phyloP scores from a whole-genome alignment of 2,113 vertebrate species.

The Chlamydotis undulata region DNA sequence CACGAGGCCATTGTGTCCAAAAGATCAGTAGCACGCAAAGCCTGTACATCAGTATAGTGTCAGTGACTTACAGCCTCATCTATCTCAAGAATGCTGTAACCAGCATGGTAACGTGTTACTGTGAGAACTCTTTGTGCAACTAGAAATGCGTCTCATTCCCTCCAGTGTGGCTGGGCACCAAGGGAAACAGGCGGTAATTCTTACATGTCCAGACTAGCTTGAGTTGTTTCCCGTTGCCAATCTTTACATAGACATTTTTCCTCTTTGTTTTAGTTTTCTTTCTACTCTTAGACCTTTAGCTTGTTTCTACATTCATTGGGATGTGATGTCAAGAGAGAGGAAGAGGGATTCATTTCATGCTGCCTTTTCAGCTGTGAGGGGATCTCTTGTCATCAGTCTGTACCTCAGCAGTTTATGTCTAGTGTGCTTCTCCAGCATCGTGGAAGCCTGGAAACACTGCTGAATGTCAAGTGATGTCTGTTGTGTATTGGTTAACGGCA shows the following conservation, averaged over 20 bases:
- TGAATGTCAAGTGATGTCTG: background rate
- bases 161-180: background rate
- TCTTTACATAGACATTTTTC: background rate
- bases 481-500: background rate
- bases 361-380: background rate
- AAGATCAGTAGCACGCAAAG: background rate
- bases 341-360: background rate
- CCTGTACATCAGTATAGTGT: background rate
- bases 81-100: constrained; percentile 38
- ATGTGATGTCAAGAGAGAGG: background rate
- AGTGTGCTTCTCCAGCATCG: background rate
- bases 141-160: background rate
- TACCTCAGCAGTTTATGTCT: background rate
- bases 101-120: background rate
- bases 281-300: background rate
- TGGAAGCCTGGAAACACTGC: background rate
- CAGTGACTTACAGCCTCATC: constrained; percentile 18
- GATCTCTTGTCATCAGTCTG: background rate
- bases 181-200: background rate
- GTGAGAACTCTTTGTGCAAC: constrained; percentile 57
- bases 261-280: background rate
- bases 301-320: background rate
- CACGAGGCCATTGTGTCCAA: background rate
- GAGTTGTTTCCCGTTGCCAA: background rate
- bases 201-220: background rate